Evolutionary conservation across 2,888 invertebrate species (phyloP).

Genomic region (Spatulosminthurus flaviceps): DNA sequence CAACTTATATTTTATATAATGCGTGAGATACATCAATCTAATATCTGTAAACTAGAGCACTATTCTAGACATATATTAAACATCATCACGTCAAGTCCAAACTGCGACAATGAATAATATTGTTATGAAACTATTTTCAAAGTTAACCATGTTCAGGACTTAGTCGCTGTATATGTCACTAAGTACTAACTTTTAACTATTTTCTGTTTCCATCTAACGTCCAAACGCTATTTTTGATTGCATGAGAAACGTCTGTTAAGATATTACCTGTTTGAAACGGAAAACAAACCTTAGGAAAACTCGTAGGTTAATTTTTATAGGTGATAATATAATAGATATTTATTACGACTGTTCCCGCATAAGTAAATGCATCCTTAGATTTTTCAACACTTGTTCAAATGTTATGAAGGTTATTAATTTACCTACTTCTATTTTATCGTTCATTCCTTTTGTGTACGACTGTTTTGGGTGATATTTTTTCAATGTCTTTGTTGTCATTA

Average conservation of each 20-base stretch:
- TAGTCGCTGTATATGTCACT: neutral
- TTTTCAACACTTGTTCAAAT: neutral
- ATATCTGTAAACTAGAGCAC: conserved; percentile 1
- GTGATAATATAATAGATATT: neutral
- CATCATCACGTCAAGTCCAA: conserved; percentile 22
- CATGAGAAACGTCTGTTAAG: neutral
- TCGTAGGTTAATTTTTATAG: neutral
- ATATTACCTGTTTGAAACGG: neutral
- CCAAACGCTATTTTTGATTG: neutral
- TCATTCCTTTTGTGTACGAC: neutral
- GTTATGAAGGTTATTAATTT: neutral
- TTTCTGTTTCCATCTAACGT: neutral
- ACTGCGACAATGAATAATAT: conserved; percentile 35
- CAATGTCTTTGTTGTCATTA: neutral
- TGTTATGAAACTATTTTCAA: conserved; percentile 34
- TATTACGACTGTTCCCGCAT: neutral
- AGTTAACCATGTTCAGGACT: neutral
- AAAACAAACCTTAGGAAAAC: neutral
- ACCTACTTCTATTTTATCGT: neutral
- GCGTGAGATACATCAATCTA: conserved; percentile 37
- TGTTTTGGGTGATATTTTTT: neutral
- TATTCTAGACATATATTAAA: neutral
- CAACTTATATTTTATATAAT: conserved; percentile 24
- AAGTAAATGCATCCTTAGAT: neutral
- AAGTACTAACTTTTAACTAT: neutral